Evolutionary conservation across 2,113 vertebrate species (phyloP).

Genomic region (Saccopteryx bilineata): DNA sequence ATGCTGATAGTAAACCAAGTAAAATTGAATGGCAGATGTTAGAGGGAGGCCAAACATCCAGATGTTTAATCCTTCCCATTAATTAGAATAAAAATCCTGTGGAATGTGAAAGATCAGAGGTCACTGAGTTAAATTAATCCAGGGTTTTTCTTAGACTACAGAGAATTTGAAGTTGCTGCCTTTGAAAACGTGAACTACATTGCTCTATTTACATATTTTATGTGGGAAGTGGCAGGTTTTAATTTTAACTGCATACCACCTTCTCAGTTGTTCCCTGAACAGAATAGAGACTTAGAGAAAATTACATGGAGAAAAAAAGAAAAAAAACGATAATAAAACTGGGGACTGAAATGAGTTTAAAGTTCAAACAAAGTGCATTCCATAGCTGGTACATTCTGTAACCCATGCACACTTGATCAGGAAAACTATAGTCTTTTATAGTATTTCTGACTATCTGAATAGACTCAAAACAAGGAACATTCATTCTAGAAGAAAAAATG

Average conservation of each 20-base stretch:
- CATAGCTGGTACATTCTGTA: slow-evolving; percentile 70
- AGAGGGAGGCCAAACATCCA: slow-evolving; percentile 49
- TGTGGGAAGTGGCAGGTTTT: slow-evolving; percentile 80
- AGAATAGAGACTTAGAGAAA: slow-evolving; percentile 84
- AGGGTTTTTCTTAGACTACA: slow-evolving; percentile 53
- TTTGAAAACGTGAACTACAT: slow-evolving; percentile 70
- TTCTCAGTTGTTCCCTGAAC: slow-evolving; percentile 85
- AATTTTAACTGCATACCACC: slow-evolving; percentile 78
- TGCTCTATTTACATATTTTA: slow-evolving; percentile 77
- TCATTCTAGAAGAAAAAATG: slow-evolving; percentile 62
- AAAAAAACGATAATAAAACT: slow-evolving; percentile 73
- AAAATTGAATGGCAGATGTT: slow-evolving; percentile 44
- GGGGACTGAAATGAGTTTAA: slow-evolving; percentile 75
- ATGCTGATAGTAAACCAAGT: slow-evolving; percentile 61
- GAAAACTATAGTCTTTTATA: slow-evolving; percentile 62
- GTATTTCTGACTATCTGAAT: slow-evolving; percentile 63
- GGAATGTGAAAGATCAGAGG: slow-evolving; percentile 45
- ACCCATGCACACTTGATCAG: slow-evolving; percentile 58
- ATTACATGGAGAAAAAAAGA: slow-evolving; percentile 72
- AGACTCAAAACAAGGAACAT: slow-evolving; percentile 62
- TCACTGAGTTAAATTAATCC: slow-evolving; percentile 66
- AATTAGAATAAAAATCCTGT: slow-evolving; percentile 68
- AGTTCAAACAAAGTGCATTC: slow-evolving; percentile 78
- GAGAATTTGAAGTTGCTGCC: slow-evolving; percentile 62
- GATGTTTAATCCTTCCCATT: slow-evolving; percentile 72